Conservation (phyloP, 2,113 vertebrate genomes). For the Pseudolaguvia tuberculata region DNA sequence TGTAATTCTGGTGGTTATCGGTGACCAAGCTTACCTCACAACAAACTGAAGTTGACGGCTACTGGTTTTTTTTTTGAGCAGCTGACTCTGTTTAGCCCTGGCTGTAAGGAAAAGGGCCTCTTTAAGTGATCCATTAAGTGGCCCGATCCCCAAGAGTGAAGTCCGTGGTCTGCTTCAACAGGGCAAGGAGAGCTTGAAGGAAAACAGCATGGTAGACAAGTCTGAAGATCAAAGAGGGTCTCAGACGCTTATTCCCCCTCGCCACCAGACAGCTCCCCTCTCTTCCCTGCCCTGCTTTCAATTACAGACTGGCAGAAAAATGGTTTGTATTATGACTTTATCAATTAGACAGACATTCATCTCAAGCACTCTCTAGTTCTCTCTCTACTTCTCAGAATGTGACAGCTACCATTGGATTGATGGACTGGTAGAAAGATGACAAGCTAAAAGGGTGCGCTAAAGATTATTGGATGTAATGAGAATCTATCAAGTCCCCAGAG, state of each 20-base stretch:
- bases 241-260: slow-evolving; percentile 42
- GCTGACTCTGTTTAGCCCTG: slow-evolving; percentile 72
- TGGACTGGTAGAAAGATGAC: slow-evolving; percentile 42
- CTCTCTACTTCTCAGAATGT: slow-evolving; percentile 10
- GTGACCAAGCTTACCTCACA: slow-evolving; percentile 56
- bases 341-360: slow-evolving; percentile 48
- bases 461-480: slow-evolving; percentile 33
- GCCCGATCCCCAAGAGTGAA: slow-evolving; percentile 65
- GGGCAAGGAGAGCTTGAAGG: slow-evolving; percentile 74
- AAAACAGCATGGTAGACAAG: slow-evolving; percentile 75
- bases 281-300: slow-evolving; percentile 47
- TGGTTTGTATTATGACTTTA: slow-evolving; percentile 50
- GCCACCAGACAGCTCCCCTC: slow-evolving; percentile 39
- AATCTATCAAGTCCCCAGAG: slow-evolving; percentile 38
- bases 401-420: slow-evolving; percentile 40
- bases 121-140: slow-evolving; percentile 76
- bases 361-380: slow-evolving; percentile 20
- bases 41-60: slow-evolving; percentile 55
- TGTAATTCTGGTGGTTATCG: slow-evolving; percentile 65
- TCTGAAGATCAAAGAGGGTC: slow-evolving; percentile 68
- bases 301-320: slow-evolving; percentile 50
- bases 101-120: slow-evolving; percentile 68
- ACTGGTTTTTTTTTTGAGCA: slow-evolving; percentile 65
- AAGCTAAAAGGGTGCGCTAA: slow-evolving; percentile 23
- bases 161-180: slow-evolving; percentile 70